phyloP scores from a whole-genome alignment of 2,888 invertebrate species.

The Cloeon dipterum region DNA sequence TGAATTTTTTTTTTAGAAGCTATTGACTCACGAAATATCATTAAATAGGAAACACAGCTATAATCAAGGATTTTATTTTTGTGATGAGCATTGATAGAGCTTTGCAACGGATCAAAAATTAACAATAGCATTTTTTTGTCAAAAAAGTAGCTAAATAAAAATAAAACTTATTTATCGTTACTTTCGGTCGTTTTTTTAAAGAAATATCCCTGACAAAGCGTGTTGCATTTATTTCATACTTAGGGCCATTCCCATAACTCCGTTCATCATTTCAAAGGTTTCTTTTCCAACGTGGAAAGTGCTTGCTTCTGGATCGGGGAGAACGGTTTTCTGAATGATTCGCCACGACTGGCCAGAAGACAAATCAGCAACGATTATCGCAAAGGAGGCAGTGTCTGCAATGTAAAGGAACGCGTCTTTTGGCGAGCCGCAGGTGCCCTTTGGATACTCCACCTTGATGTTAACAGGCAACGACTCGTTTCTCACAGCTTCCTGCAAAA shows the following conservation, averaged over 20 bases:
- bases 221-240: no score
- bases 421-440: neutral
- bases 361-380: slow-evolving; percentile 38
- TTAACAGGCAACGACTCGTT: neutral
- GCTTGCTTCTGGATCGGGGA: slow-evolving; percentile 58
- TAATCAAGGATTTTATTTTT: no score
- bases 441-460: neutral
- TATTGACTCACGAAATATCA: no score
- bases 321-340: slow-evolving; percentile 59
- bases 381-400: slow-evolving; percentile 57
- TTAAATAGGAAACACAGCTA: neutral
- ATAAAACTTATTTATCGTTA: no score
- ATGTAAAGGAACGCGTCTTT: slow-evolving; percentile 38
- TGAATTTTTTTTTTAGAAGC: no score
- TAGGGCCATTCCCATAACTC: slow-evolving; percentile 42
- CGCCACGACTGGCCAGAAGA: slow-evolving; percentile 57
- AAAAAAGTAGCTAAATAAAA: no score
- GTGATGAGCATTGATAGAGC: no score
- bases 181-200: no score
- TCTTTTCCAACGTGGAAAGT: slow-evolving; percentile 46
- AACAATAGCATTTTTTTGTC: no score
- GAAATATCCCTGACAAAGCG: no score
- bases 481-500: slow-evolving; percentile 20
- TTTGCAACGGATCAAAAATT: no score
- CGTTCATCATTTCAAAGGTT: slow-evolving; percentile 47